Base-by-base conservation (phyloP, 2,888 invertebrate genomes). In the Elaeidobius kamerunicus region DNA sequence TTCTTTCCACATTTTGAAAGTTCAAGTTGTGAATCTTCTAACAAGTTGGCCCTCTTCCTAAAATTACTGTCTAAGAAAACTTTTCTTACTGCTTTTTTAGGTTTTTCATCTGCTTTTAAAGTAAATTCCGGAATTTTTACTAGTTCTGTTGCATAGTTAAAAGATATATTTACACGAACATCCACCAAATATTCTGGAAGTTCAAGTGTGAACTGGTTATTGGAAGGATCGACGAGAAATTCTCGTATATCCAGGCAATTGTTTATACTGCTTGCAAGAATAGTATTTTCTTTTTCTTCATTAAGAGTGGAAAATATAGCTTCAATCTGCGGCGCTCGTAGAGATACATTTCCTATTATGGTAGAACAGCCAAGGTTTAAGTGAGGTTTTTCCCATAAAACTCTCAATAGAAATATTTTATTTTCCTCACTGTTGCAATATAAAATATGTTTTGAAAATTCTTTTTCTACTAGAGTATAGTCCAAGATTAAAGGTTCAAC, bases 1-100 rank as follows among this genome's bases (percentile, higher is more conserved):
- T 42, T 42, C 19, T 32, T 17, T 17, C 42, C 42, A 19, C 32
- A 19, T 12, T 9, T 18, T n/a, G 44, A 44, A 7, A 44, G 5
- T 14, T 44, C 7, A 35, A 11, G 12, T 44, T 35, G 11, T 17
- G 7, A 7, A 12, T 4, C n/a, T 34, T 35, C 20, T 44, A 44
- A n/a, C 3, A 32, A n/a, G 3, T 32, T 32, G n/a, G 5, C 5
- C 16, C 23, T 44, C 9, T 44, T 23, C 16, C 35, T 44, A 5
- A 44, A 44, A 18, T 35, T 23, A 16, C 23, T 35, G n/a, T 44
- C 44, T 35, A 44, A 23, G n/a, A 35, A 44, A 19, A 44, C 35
- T 23, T 44, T 44, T 35, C 34, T 19, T 11, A 19, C n/a, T 16
- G 12, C 20, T 15, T 35, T 35, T 34, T 44, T 23, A 11, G 14